Percentiles rank a stretch among this genome's conserved stretches.
These are phyloP conservation scores for Saguinus imperator DNA, from an alignment of 2,113 vertebrate species.

Conservation along the genomic window DNA sequence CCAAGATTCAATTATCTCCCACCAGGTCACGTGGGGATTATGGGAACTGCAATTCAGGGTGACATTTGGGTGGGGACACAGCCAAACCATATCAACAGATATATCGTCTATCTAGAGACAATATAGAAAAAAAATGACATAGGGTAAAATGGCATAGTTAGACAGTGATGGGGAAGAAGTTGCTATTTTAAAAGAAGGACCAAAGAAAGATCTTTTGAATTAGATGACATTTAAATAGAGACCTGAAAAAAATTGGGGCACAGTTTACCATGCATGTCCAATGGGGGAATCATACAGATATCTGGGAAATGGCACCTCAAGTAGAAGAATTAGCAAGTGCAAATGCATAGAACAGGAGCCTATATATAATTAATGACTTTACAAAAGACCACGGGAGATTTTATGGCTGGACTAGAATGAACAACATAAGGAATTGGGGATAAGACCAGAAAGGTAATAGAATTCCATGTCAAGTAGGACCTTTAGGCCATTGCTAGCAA, in stretches of 20 bases:
- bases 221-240: not conserved
- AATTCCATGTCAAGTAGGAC: not conserved
- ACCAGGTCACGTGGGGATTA: no score
- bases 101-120: not conserved
- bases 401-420: not conserved
- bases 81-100: not conserved
- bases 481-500: not conserved
- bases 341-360: not conserved
- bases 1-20: no score
- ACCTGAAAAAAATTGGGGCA: not conserved
- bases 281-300: not conserved
- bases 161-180: not conserved
- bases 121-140: not conserved
- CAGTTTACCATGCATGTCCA: not conserved
- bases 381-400: not conserved
- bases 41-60: no score
- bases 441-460: not conserved
- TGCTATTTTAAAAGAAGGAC: not conserved
- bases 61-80: no score
- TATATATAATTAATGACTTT: not conserved
- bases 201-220: not conserved
- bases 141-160: not conserved
- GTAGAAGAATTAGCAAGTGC: not conserved
- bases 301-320: not conserved
- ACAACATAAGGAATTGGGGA: not conserved